Evolutionary conservation across 2,113 vertebrate genomes (phyloP), one percentile per base, ranked within the genome.

Genomic region (Blennius ocellaris): DNA sequence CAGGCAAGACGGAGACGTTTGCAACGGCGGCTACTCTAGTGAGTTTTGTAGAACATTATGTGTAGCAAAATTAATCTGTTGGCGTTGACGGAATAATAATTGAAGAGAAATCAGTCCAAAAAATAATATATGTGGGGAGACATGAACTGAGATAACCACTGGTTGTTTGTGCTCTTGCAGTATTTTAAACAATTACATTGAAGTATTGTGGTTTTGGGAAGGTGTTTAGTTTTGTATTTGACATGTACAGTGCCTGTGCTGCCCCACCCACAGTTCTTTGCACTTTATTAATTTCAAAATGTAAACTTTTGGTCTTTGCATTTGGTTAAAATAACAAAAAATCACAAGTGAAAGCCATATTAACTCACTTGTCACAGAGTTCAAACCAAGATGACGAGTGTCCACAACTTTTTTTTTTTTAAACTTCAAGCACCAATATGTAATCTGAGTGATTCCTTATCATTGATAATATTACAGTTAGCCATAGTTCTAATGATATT

Each of bases 1-100:
- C 11, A 94, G 83, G 5, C 94, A 94, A 0, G 98, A 99, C 72
- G 96, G 94, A 2, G 97, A 99, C 39, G 59, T 92, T 48, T 90
- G 50, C 85, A 90, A 76, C 45, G 86, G 86, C 38, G 64, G 80
- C n/a, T 82, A 77, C 73, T 16, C 59, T 21, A 85, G 90, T 89
- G 62, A 30, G 21, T 30, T 2, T 30, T 30, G 21, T 4, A 30
- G 21, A 30, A 30, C 21, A 30, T 30, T 30, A 30, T 30, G 21
- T 30, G 21, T 30, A 2, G 4, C 21, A 30, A 30, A 30, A 30
- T 30, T 30, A 30, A 30, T 30, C 21, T 30, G 21, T 30, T 30
- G 21, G 21, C 21, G 21, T 30, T 30, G 21, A 30, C 4, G 21
- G 21, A 30, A 30, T 30, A 30, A 30, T 30, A 30, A 30, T 30